These are phyloP conservation scores for Drosophila ercepeae DNA, from an alignment of 1,140 invertebrate genomes.

Conservation along the genomic window DNA sequence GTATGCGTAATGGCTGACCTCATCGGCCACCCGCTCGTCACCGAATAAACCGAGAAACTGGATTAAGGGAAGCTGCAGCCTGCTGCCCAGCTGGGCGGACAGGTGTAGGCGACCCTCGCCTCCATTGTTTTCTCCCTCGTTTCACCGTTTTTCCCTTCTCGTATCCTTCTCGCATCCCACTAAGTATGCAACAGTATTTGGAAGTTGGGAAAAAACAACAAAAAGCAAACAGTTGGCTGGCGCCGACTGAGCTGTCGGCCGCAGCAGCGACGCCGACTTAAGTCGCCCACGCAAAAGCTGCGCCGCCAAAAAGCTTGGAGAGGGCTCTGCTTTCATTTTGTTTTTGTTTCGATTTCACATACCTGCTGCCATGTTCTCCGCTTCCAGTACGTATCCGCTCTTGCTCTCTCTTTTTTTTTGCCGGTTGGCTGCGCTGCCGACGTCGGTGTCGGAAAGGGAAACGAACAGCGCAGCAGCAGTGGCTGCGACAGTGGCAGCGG, in stretches of 20 bases:
- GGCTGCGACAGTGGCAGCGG: background rate
- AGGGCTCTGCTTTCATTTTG: slow-evolving; percentile 8
- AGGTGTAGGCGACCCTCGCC: slow-evolving; percentile 20
- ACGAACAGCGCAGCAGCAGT: too few relatives aligned
- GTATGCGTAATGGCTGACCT: slow-evolving; percentile 53
- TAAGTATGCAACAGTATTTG: slow-evolving; percentile 74
- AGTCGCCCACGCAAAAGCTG: slow-evolving; percentile 77
- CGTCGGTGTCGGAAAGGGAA: background rate
- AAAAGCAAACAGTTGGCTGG: slow-evolving; percentile 74
- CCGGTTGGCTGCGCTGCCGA: slow-evolving; percentile 6
- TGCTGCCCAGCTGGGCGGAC: slow-evolving; percentile 24
- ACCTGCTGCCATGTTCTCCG: slow-evolving; percentile 32
- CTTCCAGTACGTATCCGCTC: background rate
- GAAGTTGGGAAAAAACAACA: slow-evolving; percentile 46
- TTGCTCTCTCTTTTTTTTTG: slow-evolving; percentile 12
- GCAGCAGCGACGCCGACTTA: slow-evolving; percentile 41
- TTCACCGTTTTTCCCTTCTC: background rate
- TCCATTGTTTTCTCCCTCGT: background rate
- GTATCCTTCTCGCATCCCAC: slow-evolving; percentile 43
- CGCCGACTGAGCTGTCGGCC: slow-evolving; percentile 42
- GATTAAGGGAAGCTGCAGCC: slow-evolving; percentile 30
- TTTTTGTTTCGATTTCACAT: slow-evolving; percentile 21
- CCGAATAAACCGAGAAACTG: slow-evolving; percentile 43
- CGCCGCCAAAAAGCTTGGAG: slow-evolving; percentile 11
- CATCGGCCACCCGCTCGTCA: slow-evolving; percentile 58